Evolutionary conservation across 2,113 vertebrate species (phyloP).

Genomic region (Rhinolophus sinicus): DNA sequence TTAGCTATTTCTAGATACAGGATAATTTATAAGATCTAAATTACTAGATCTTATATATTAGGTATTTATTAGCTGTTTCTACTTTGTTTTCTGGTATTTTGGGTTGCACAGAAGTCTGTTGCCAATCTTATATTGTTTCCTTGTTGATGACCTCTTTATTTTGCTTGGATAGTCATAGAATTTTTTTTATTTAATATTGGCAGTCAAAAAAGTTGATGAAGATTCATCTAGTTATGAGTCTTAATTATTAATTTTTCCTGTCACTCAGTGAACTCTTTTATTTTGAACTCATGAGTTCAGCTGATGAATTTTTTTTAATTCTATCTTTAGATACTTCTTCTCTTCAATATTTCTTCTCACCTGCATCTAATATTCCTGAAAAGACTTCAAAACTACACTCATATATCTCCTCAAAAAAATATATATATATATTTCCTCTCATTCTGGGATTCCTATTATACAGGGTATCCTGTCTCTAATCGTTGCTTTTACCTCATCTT

Average conservation of each 20-base stretch:
- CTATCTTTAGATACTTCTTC: neutral
- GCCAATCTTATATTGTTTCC: too few species aligned
- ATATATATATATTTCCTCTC: neutral
- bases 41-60: too few species aligned
- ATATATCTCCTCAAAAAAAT: too few species aligned
- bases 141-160: neutral
- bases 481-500: neutral
- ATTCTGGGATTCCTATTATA: neutral
- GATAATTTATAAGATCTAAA: too few species aligned
- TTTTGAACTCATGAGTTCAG: slow-evolving; percentile 3
- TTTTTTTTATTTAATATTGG: neutral
- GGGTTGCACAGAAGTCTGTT: neutral
- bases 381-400: too few species aligned
- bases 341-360: too few species aligned
- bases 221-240: neutral
- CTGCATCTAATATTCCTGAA: too few species aligned
- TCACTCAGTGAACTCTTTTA: neutral
- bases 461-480: neutral
- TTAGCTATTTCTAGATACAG: neutral
- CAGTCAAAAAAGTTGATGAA: neutral
- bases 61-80: neutral
- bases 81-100: neutral
- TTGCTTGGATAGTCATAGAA: neutral
- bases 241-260: slow-evolving; percentile 19
- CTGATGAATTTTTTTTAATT: neutral